phyloP scores from a whole-genome alignment of 2,113 vertebrate species.

The Muscicapa adusta region DNA sequence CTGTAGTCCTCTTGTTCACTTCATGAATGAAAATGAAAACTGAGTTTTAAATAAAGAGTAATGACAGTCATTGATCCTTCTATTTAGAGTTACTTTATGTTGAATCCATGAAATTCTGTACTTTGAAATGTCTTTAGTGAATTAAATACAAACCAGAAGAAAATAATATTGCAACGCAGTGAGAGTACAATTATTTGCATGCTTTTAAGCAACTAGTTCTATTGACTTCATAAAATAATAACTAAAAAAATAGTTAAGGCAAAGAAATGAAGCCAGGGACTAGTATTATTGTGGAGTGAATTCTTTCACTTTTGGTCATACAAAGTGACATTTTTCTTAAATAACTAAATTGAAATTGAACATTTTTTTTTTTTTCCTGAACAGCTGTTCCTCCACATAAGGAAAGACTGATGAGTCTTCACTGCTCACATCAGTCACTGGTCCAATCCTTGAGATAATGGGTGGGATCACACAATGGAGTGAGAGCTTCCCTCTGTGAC shows the following conservation, averaged over 20 bases:
- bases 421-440: background rate
- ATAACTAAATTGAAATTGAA: background rate
- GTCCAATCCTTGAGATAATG: background rate
- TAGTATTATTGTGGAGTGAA: background rate
- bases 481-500: background rate
- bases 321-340: background rate
- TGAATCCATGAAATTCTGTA: background rate
- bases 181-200: background rate
- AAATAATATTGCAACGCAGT: background rate
- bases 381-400: background rate
- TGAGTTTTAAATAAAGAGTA: background rate
- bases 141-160: background rate
- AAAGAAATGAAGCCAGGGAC: background rate
- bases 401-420: background rate
- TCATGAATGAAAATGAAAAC: background rate
- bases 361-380: background rate
- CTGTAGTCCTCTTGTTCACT: background rate
- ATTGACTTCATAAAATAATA: background rate
- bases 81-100: background rate
- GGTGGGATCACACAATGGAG: background rate
- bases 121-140: background rate
- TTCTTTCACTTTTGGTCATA: background rate
- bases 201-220: background rate
- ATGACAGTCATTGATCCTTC: background rate
- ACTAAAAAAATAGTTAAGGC: background rate